Conservation (phyloP, 1,140 invertebrate genomes). For the Euura lappo region DNA sequence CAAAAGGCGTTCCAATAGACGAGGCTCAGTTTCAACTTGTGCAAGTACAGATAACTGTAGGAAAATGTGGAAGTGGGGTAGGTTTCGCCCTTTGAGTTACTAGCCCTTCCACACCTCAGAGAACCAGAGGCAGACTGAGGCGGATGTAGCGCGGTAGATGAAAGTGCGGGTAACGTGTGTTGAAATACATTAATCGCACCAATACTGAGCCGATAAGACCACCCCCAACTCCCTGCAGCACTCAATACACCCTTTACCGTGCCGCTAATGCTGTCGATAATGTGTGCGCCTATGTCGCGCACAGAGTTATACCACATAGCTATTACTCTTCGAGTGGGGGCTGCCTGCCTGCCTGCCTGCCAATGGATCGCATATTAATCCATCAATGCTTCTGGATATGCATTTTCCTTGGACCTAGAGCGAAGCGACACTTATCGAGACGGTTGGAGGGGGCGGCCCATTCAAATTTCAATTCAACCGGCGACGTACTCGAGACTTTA, state of each 20-base stretch:
- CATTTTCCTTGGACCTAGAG: neutral
- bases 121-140: neutral
- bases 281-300: conserved; percentile 9
- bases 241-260: conserved; percentile 13
- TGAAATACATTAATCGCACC: conserved; percentile 13
- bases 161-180: conserved; percentile 9
- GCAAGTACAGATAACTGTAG: neutral
- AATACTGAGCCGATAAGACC: conserved; percentile 11
- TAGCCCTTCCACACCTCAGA: neutral
- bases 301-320: neutral
- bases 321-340: neutral
- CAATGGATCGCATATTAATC: conserved; percentile 11
- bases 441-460: neutral
- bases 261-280: conserved; percentile 19
- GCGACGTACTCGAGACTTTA: neutral
- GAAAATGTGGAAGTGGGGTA: neutral
- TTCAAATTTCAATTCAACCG: neutral
- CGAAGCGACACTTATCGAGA: neutral
- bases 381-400: neutral
- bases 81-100: conserved; percentile 13
- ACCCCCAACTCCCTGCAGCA: conserved; percentile 6
- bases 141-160: neutral
- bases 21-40: neutral
- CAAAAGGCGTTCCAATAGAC: too few relatives aligned
- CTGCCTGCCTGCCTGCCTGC: neutral